phyloP scores from a whole-genome alignment of 2,888 invertebrate genomes.

The Ochropleura plecta region DNA sequence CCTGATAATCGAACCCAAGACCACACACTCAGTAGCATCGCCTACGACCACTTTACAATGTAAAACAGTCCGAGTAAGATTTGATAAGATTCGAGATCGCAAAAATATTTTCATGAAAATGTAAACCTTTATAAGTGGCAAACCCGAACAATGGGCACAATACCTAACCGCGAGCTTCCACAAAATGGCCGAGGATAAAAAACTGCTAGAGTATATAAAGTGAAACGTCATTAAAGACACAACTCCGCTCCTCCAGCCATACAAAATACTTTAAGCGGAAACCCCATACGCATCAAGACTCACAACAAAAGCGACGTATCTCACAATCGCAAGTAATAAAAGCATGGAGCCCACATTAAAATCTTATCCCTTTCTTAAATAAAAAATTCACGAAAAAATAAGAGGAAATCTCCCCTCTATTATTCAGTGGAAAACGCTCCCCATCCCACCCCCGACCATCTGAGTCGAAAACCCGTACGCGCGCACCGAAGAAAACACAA shows the following conservation, averaged over 20 bases:
- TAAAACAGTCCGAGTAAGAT: neutral
- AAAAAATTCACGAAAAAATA: conserved; percentile 91
- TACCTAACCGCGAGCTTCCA: conserved; percentile 60
- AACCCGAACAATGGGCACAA: conserved; percentile 57
- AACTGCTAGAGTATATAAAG: conserved; percentile 70
- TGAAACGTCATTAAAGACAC: conserved; percentile 84
- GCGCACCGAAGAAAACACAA: conserved; percentile 77
- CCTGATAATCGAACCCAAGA: neutral
- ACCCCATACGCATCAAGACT: conserved; percentile 87
- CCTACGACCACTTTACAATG: neutral
- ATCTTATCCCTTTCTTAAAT: conserved; percentile 91
- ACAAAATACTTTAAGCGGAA: conserved; percentile 89
- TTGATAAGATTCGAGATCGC: conserved; percentile 16
- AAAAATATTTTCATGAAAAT: conserved; percentile 19
- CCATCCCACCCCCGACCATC: conserved; percentile 70
- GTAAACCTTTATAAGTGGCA: conserved; percentile 20
- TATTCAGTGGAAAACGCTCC: conserved; percentile 84
- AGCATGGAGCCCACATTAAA: conserved; percentile 89
- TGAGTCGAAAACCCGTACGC: conserved; percentile 68
- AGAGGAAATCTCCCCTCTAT: conserved; percentile 88
- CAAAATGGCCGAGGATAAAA: conserved; percentile 69
- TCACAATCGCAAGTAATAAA: conserved; percentile 89
- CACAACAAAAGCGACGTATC: conserved; percentile 86
- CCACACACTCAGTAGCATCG: neutral
- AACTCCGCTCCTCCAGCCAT: conserved; percentile 78